Percentiles rank a stretch among this genome's conserved stretches.
Evolutionary conservation across 2,888 invertebrate genomes (phyloP).

Genomic region (Diloba caeruleocephala): DNA sequence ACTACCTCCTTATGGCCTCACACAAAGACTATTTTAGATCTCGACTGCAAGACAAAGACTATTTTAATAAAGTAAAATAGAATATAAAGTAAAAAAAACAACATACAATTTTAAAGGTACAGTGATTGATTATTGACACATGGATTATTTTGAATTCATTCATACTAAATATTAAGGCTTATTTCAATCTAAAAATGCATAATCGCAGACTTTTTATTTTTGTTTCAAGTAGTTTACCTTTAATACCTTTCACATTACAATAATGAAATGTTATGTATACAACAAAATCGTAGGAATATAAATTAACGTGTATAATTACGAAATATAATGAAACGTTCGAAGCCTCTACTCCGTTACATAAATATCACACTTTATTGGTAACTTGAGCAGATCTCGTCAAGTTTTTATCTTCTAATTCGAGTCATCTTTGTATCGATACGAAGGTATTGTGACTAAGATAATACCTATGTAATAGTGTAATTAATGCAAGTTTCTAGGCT

Average conservation of each 20-base stretch:
- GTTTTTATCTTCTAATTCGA: conserved; percentile 17
- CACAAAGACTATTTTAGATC: conserved; percentile 15
- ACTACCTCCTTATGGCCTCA: conserved; percentile 45
- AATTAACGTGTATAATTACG: neutral
- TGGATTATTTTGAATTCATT: conserved; percentile 1
- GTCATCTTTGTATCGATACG: neutral
- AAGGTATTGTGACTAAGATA: conserved; percentile 1
- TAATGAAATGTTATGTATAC: conserved; percentile 1
- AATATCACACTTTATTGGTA: conserved; percentile 26
- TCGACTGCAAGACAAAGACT: conserved; percentile 6
- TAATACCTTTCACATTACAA: conserved; percentile 15
- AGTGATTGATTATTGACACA: conserved; percentile 22
- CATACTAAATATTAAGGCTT: conserved; percentile 20
- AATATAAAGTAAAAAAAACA: neutral
- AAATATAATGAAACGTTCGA: neutral
- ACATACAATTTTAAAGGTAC: conserved; percentile 17
- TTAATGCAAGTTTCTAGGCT: conserved; percentile 11
- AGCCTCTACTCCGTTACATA: conserved; percentile 11
- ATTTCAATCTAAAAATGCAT: conserved; percentile 35
- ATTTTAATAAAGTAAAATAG: too few relatives aligned
- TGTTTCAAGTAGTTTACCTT: conserved; percentile 10
- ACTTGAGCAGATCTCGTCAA: conserved; percentile 34
- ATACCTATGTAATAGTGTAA: neutral
- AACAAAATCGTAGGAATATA: conserved; percentile 6
- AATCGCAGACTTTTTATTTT: neutral